phyloP scores from a whole-genome alignment of 1,140 invertebrate species.

The Philotrypesis tridentata region DNA sequence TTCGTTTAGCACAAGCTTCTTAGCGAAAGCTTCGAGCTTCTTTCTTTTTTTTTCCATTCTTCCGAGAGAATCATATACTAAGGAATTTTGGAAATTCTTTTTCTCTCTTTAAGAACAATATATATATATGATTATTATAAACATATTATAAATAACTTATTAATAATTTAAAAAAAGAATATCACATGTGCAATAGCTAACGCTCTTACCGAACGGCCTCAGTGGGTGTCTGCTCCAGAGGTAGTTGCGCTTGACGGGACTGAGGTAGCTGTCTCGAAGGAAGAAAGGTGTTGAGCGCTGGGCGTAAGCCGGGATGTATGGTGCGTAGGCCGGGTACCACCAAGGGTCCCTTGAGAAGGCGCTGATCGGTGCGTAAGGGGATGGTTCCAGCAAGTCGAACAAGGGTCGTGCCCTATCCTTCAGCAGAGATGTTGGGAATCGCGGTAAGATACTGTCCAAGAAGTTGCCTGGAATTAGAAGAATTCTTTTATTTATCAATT shows the following conservation, averaged over 20 bases:
- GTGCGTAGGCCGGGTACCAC: constrained; percentile 88
- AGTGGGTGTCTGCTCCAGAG: constrained; percentile 91
- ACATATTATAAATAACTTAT: too few species aligned
- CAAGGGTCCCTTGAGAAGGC: constrained; percentile 88
- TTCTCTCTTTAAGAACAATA: too few species aligned
- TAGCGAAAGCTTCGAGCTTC: not conserved
- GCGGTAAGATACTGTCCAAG: constrained; percentile 62
- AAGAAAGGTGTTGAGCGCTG: constrained; percentile 83
- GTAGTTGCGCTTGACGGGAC: constrained; percentile 90
- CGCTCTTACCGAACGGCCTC: constrained; percentile 84
- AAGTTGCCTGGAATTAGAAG: constrained; percentile 68
- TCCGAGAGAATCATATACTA: too few species aligned
- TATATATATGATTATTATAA: too few species aligned
- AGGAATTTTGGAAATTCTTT: too few species aligned
- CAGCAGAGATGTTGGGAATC: constrained; percentile 66
- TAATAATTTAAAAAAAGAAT: constrained; percentile 18
- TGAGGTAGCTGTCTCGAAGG: constrained; percentile 89
- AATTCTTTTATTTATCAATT: too few species aligned
- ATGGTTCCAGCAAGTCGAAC: constrained; percentile 84
- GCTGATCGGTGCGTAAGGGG: constrained; percentile 82
- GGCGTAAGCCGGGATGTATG: constrained; percentile 78
- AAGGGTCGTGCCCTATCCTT: constrained; percentile 76
- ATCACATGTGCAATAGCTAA: not conserved
- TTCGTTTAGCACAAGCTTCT: not conserved
- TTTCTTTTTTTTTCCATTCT: not conserved